Base-by-base conservation (phyloP, 2,797 vertebrate genomes). In the Diglossa cyanea region DNA sequence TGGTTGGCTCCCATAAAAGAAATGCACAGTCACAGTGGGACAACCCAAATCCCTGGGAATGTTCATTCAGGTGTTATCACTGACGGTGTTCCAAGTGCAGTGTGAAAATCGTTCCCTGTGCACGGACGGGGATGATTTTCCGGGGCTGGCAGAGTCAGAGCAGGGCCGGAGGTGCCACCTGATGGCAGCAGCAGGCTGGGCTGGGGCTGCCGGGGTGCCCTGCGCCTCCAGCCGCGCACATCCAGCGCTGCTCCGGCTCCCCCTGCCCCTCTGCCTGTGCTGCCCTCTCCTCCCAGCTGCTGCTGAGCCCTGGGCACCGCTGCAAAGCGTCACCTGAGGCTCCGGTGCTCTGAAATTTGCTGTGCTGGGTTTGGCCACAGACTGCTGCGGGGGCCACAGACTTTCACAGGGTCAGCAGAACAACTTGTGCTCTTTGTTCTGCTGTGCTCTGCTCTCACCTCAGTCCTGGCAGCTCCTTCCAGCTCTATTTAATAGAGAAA, bases 101-200 rank as follows among this genome's bases (percentile, higher is more conserved):
- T 12, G 44, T 23, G 13, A 16, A 48, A 53, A 13, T 11, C 7
- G 3, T 17, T 17, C 14, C 3, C 23, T 30, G 23, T 5, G 21
- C 16, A 0, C 3, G 7, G 15, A 0, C 21, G 47, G 24, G 57
- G 17, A 2, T 1, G 7, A n/a, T 20, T 25, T n/a, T 1, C 5
- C 25, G 1, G 11, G 13, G 6, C 40, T 2, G 25, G 17, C 50
- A 24, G 5, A 3, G 63, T 5, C 21, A 7, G 20, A 21, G 66
- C 1, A 2, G 57, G 47, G 6, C 17, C 20, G 73, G 48, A 6
- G 11, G n/a, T 18, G 70, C 75, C 50, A 0, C 26, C 25, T 7
- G 86, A 55, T 72, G 92, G 92, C 88, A 86, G 93, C 88, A 91
- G 6, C 13, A 7, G 14, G 23, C 92, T 11, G 2, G 2, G 17